Conservation (phyloP, 2,888 invertebrate species). For the Dynastes hyllus region DNA sequence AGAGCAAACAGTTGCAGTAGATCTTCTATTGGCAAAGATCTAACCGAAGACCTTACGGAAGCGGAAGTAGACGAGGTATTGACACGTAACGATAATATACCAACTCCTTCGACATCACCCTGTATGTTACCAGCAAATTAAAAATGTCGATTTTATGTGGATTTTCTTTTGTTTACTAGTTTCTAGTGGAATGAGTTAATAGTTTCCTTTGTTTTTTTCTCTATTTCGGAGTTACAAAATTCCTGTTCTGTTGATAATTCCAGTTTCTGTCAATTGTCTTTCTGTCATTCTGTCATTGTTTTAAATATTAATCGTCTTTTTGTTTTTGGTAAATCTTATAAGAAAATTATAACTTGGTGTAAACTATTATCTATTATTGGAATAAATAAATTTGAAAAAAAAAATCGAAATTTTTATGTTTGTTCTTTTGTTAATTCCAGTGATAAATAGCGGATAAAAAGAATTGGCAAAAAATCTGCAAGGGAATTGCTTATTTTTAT, state of each 20-base stretch:
- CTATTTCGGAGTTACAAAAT: neutral
- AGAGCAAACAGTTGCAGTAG: constrained; percentile 72
- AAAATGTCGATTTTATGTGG: constrained; percentile 23
- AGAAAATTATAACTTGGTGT: constrained; percentile 6
- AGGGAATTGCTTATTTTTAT: no score
- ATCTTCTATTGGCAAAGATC: constrained; percentile 53
- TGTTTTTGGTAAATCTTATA: neutral
- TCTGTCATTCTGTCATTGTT: neutral
- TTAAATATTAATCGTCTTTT: neutral
- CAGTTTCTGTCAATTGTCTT: constrained; percentile 1
- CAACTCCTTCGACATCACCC: neutral
- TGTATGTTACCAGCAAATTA: constrained; percentile 42
- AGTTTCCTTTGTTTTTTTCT: neutral
- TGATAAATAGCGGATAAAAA: no score
- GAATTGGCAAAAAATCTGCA: no score
- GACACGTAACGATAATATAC: constrained; percentile 3
- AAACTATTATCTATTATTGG: neutral
- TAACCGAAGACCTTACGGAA: constrained; percentile 79
- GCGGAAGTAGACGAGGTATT: constrained; percentile 77
- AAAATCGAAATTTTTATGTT: constrained; percentile 6
- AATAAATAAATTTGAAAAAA: no score
- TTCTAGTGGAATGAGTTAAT: constrained; percentile 35
- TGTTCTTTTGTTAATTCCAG: neutral
- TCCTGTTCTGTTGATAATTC: neutral
- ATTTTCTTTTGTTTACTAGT: constrained; percentile 16